Evolutionary conservation across 2,888 invertebrate species (phyloP).

Genomic region (Vesta saturnalis): DNA sequence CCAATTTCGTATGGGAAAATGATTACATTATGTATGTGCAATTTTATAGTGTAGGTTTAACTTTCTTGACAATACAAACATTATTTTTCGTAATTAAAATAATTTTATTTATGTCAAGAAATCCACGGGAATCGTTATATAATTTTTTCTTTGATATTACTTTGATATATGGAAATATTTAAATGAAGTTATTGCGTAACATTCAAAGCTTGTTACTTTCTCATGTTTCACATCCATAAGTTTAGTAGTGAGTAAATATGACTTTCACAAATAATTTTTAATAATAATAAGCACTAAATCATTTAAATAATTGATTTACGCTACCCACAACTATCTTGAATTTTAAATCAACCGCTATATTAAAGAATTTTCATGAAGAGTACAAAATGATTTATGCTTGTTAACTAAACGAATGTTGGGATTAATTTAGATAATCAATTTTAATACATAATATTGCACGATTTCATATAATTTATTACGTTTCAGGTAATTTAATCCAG

Average conservation of each 20-base stretch:
- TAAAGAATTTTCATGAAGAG: background rate
- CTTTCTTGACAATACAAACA: background rate
- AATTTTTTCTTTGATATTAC: constrained; percentile 3
- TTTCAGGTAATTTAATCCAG: too few relatives aligned
- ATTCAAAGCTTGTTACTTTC: constrained; percentile 5
- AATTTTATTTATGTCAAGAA: constrained; percentile 3
- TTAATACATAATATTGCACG: too few relatives aligned
- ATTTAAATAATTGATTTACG: background rate
- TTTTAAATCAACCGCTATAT: background rate
- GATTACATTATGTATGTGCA: background rate
- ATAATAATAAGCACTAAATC: constrained; percentile 2
- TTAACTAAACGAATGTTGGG: background rate
- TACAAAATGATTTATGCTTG: background rate
- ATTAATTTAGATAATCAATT: background rate
- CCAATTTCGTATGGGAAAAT: background rate
- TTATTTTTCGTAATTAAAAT: constrained; percentile 5
- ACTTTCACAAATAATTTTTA: background rate
- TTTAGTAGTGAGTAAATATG: background rate
- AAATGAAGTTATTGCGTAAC: background rate
- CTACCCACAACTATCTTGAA: background rate
- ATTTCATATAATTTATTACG: background rate
- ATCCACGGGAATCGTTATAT: background rate
- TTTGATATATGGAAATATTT: constrained; percentile 2
- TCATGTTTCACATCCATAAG: background rate
- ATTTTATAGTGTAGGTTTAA: background rate